Base-by-base conservation (phyloP, 1,140 invertebrate genomes). In the Pachyrhynchus sulphureomaculatus region DNA sequence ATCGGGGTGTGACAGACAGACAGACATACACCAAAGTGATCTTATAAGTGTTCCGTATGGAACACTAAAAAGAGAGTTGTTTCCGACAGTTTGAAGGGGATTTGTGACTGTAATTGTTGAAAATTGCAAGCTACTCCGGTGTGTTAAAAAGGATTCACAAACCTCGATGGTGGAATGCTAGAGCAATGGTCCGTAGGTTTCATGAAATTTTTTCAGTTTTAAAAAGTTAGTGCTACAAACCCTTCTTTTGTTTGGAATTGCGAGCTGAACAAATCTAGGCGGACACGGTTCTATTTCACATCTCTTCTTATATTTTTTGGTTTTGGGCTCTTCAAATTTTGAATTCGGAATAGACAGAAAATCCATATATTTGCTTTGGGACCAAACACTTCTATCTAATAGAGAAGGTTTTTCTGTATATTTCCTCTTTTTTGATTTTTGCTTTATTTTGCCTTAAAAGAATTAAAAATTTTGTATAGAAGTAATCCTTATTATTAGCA, bases 311-410 rank as follows among this genome's bases (percentile, higher is more conserved):
- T 51, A 53, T 10, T 58, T 67, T 23, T 32, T 49, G 9, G 12
- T 18, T 6, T 36, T 37, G 5, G 39, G 39, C 4, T 62, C 41
- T 13, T 52, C 49, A 12, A 36, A 37, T 41, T 42, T 61, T 13
- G 45, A 32, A 32, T 56, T 62, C 6, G 69, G 69, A 13, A 62
- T 63, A 0, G 69, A 54, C 34, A 71, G 33, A 23, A 53, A 59
- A 12, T 64, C 54, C 62, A 67, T 67, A 36, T 71, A 71, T 48
- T 69, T 48, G n/a, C 54, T 59, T 58, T 71, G 65, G 5, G 65
- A 45, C 48, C 65, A 52, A 6, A 64, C 61, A 34, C 47, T 63
- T 47, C 62, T 57, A 9, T 71, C 67, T 33, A 67, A 34, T 34
- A 65, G 33, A 0, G 57, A 20, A 9, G 63, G 48, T 26, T 53